Conservation (phyloP, 2,888 invertebrate genomes). For the Caenorhabditis afra region DNA sequence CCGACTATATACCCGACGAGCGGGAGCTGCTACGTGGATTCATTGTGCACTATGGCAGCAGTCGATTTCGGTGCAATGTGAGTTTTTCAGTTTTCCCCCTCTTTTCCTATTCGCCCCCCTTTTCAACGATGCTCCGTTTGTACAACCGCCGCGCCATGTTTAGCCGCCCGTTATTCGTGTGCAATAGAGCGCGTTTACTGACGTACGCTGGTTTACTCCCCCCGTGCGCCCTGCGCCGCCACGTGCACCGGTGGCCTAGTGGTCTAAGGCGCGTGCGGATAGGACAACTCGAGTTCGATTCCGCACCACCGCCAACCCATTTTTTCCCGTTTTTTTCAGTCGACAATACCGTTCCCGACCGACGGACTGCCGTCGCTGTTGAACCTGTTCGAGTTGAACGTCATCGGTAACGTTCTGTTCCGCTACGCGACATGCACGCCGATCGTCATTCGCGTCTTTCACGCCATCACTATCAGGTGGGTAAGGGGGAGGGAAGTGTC, state of each 20-base stretch:
- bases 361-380: conserved; percentile 64
- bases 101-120: no score
- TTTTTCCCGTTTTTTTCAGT: conserved; percentile 42
- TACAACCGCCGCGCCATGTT: no score
- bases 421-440: conserved; percentile 74
- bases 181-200: no score
- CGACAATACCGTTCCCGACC: conserved; percentile 49
- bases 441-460: conserved; percentile 71
- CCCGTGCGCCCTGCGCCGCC: no score
- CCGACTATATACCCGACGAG: conserved; percentile 65
- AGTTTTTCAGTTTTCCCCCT: no score
- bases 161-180: no score
- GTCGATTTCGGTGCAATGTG: conserved; percentile 63
- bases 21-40: conserved; percentile 61
- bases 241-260: no score
- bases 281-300: neutral
- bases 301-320: neutral
- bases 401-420: conserved; percentile 72
- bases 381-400: conserved; percentile 68
- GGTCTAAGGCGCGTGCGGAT: neutral
- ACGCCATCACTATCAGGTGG: conserved; percentile 67
- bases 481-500: no score
- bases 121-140: neutral
- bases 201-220: no score
- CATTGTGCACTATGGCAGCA: conserved; percentile 64